Evolutionary conservation across 1,140 invertebrate genomes (phyloP), one percentile per base, ranked within the genome.

Genomic region (Ooceraea biroi): DNA sequence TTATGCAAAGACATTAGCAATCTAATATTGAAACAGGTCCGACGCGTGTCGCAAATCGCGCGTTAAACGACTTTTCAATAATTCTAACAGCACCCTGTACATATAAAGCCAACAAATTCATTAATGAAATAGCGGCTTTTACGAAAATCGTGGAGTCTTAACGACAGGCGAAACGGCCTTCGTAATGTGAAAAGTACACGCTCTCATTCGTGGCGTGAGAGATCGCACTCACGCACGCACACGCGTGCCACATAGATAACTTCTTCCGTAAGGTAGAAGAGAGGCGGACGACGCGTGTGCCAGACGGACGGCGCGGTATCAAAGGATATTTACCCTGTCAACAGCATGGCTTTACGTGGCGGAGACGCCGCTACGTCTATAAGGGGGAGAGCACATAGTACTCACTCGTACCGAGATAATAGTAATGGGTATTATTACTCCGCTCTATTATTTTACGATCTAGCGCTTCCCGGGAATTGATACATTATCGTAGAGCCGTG

Each of bases 261-360:
- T 82, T 83, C 44, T 57, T 80, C 52, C 52, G 74, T 60, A 80
- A 88, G 76, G 68, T 78, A 76, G 82, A 88, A 44, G 73, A 88
- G 86, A 84, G 82, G 58, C 78, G 87, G 88, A 85, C 86, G 90
- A 91, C 89, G 91, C 88, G 88, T 92, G 90, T 91, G 87, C 85
- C 90, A 91, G 90, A 92, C 90, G 78, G 91, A 92, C 91, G 91
- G 89, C 90, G 77, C 65, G 76, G 76, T 92, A 92, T 92, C 91
- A 92, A 92, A 92, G 91, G 82, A 91, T 92, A 91, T 92, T 92
- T 92, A 84, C 91, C 90, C 82, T 91, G 91, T 92, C 89, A 92
- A 92, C 91, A 92, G 86, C 85, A 86, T 89, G 88, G 89, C 85
- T 91, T 91, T 88, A 83, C 83, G 87, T 65, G 73, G 44, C 80